Evolutionary conservation across 2,888 invertebrate species (phyloP), one percentile per base, ranked within the genome.

Genomic region (Pyralis farinalis): DNA sequence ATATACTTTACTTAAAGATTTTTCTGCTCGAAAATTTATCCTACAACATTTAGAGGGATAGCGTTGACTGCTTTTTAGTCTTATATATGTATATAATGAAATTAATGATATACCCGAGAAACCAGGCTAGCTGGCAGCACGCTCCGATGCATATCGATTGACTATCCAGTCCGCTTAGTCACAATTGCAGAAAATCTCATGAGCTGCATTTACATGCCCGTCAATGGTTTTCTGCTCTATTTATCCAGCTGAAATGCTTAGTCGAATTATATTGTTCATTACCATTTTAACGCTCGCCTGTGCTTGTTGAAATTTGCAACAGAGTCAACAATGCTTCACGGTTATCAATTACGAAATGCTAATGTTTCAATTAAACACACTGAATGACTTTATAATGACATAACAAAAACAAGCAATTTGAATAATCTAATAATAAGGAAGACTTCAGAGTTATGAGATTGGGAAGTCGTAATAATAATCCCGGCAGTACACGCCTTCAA

Each of bases 141-240:
- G 83, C 65, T 68, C 55, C 66, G 72, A 67, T 76, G 75, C 62
- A 53, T 64, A 50, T 47, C 54, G 57, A 71, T 55, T 63, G 66
- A 61, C 60, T 58, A 63, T 56, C 64, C 55, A 62, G 56, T 55
- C 57, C 58, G 63, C 54, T 72, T 70, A 62, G 55, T 57, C 64
- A 76, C 73, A 82, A 71, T 77, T 58, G 64, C 76, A 80, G 66
- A 78, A 73, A 77, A 77, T 75, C 74, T 75, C 72, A 73, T 71
- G 66, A 64, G 58, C 61, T 57, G 62, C 56, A 69, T 74, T 71
- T 66, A 72, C 71, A 67, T 68, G 59, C 61, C 63, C 56, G 60
- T 55, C 58, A 77, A 78, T 71, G 49, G 67, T 63, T 84, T 80
- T 77, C 74, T 75, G 86, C 83, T 83, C 85, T 71, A 85, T 65